Evolutionary conservation across 35 echinoderm and acorn worm genomes (phyloP), one percentile per base, ranked within the genome.

Genomic region (Diadema setosum): DNA sequence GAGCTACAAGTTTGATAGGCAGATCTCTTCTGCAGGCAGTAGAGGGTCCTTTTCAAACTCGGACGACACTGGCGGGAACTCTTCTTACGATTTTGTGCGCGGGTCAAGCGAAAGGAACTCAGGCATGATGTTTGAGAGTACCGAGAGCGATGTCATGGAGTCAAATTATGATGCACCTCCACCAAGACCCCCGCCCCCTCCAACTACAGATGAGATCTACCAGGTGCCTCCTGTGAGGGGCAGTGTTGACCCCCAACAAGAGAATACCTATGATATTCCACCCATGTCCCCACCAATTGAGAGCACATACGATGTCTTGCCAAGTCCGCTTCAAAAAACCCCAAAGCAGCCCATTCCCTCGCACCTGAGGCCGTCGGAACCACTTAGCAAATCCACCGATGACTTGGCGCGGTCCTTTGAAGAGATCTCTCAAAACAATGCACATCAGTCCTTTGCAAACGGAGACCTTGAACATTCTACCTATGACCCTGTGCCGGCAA

Each of bases 11-110:
- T 78, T 42, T 44, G 73, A 78, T 21, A 39, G 73, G 36, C 73
- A 78, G 73, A 42, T 78, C 2, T 78, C 73, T 2, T 78, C 15
- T 41, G 14, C 73, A 44, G 29, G 27, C 33, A 39, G 35, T 21
- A 78, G 73, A 41, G 73, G 73, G 0, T 78, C 73, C 9, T 78
- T 78, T 78, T 78, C 73, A 44, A 78, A 78, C 39, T 78, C 73
- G 7, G 73, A 78, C 24, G 63, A 67, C 4, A 15, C 37, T 26
- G 73, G 36, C 24, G 3, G 34, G 20, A 6, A 36, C 1, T 41
- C 39, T 33, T 25, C 39, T n/a, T 78, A 78, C n/a, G 73, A 78
- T n/a, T 7, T 44, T 2, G 73, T 78, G 3, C 73, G 27, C 1
- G 44, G 73, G 24, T 44, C 37, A 25, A 42, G 24, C 7, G 40